Evolutionary conservation across 2,113 vertebrate species (phyloP), one percentile per base, ranked within the genome.

Genomic region (Epinephelus fuscoguttatus): DNA sequence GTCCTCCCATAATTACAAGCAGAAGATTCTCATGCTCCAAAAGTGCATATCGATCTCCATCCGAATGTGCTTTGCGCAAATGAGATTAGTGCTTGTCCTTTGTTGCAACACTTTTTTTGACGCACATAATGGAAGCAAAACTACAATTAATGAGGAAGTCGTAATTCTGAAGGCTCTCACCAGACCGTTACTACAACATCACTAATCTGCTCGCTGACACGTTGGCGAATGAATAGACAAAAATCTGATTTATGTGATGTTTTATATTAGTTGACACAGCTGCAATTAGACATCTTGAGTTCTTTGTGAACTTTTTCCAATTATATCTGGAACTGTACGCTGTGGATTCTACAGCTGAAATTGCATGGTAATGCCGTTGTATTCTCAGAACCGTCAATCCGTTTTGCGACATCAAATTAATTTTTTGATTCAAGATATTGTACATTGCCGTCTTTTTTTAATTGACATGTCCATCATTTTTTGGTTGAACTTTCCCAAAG

Each of bases 391-490:
- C 79, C 68, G 80, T 92, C 91, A 91, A 85, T 92, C 88, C 64
- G 42, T 85, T 30, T 87, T 78, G 75, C 15, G 80, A 89, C 90
- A 88, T 85, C 23, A 84, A 92, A 92, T 91, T 89, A 81, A 84
- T 89, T 87, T 88, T 81, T 77, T 61, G 60, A 93, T 91, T 76
- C 49, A 23, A 72, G 67, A 92, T 91, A 86, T 89, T 92, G 82
- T 84, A 80, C 75, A 60, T 83, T 87, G 78, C 53, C 57, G 21
- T 90, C 73, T 73, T 85, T 88, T 94, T 92, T 94, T 91, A 94
- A 94, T 95, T 67, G 91, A 90, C 84, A 75, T 94, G 93, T 92
- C 94, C 76, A 94, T 94, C 94, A 93, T 66, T 79, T 74, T 56
- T 84, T 87, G 76, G 66, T 87, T 75, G 63, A 85, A 88, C 87